Evolutionary conservation across 2,888 invertebrate genomes (phyloP).

Genomic region (Andrena bicolor): DNA sequence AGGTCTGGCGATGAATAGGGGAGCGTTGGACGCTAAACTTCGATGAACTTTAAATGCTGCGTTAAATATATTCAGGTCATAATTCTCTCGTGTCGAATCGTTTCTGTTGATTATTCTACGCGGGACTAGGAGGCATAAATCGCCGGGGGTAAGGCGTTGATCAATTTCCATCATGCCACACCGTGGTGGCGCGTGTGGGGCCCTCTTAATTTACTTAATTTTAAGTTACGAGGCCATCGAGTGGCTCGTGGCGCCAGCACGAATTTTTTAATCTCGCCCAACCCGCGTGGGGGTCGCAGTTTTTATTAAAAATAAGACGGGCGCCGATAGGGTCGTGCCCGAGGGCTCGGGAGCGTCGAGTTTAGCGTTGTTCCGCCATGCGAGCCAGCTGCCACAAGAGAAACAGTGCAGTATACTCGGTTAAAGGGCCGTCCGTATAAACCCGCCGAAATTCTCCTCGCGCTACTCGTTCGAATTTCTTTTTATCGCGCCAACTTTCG

Average conservation of each 20-base stretch:
- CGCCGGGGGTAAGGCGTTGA: slow-evolving; percentile 5
- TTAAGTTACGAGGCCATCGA: slow-evolving; percentile 77
- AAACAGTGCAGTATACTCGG: slow-evolving; percentile 70
- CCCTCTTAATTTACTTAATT: slow-evolving; percentile 77
- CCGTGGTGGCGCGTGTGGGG: slow-evolving; percentile 11
- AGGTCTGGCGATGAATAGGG: too few relatives aligned
- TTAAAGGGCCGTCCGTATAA: slow-evolving; percentile 51
- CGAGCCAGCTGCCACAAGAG: slow-evolving; percentile 74
- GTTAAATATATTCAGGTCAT: too few relatives aligned
- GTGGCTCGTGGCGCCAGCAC: slow-evolving; percentile 57
- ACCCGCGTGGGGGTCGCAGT: slow-evolving; percentile 51
- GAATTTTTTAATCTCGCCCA: slow-evolving; percentile 74
- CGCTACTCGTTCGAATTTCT: slow-evolving; percentile 35
- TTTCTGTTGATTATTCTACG: not conserved
- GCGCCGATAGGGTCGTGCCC: slow-evolving; percentile 60
- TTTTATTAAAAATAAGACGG: slow-evolving; percentile 77
- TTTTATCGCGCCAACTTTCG: slow-evolving; percentile 38
- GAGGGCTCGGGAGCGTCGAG: slow-evolving; percentile 49
- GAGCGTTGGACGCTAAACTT: too few relatives aligned
- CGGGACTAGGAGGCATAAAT: slow-evolving; percentile 11
- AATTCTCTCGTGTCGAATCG: not conserved
- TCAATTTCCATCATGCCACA: slow-evolving; percentile 30
- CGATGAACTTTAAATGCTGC: too few relatives aligned
- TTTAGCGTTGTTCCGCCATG: slow-evolving; percentile 73
- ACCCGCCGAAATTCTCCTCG: slow-evolving; percentile 52